A percentile compares a stretch with the other conserved stretches of the same genome.
Conservation (phyloP, 2,888 invertebrate species). For the Amphipyra tragopoginis region DNA sequence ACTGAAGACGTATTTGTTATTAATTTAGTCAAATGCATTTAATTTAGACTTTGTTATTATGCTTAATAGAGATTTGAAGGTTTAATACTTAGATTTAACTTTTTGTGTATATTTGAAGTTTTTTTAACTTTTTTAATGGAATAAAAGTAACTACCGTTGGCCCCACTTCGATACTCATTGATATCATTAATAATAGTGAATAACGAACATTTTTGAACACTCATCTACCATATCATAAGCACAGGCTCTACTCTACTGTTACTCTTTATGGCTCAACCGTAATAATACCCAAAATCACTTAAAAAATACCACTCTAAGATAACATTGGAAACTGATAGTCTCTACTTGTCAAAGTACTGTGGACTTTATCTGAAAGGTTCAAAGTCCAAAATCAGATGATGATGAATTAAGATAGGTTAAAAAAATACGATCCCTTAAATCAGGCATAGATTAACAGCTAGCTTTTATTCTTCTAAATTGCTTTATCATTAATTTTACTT, state of each 20-base stretch:
- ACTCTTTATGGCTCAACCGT: constrained; percentile 17
- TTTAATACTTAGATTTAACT: too few species aligned
- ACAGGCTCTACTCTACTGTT: neutral
- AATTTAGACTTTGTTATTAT: too few species aligned
- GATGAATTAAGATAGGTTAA: constrained; percentile 18
- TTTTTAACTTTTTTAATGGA: too few species aligned
- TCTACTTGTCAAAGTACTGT: neutral
- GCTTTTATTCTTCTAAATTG: too few species aligned
- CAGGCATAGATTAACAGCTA: constrained; percentile 32
- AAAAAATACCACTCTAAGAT: constrained; percentile 43
- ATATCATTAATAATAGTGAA: constrained; percentile 4
- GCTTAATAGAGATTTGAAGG: too few species aligned
- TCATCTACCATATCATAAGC: constrained; percentile 14
- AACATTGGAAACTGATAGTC: constrained; percentile 23
- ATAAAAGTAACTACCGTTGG: neutral
- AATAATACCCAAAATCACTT: constrained; percentile 34
- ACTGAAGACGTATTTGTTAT: neutral
- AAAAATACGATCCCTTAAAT: constrained; percentile 43
- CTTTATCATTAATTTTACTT: neutral
- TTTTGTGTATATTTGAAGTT: neutral
- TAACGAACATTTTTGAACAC: constrained; percentile 8
- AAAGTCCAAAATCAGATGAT: constrained; percentile 14
- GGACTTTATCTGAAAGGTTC: neutral
- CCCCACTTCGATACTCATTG: neutral
- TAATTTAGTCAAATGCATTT: too few species aligned